A percentile compares a stretch with the other conserved stretches of the same genome.
Evolutionary conservation across 2,113 vertebrate species (phyloP).

Genomic region (Toxotes chatareus): DNA sequence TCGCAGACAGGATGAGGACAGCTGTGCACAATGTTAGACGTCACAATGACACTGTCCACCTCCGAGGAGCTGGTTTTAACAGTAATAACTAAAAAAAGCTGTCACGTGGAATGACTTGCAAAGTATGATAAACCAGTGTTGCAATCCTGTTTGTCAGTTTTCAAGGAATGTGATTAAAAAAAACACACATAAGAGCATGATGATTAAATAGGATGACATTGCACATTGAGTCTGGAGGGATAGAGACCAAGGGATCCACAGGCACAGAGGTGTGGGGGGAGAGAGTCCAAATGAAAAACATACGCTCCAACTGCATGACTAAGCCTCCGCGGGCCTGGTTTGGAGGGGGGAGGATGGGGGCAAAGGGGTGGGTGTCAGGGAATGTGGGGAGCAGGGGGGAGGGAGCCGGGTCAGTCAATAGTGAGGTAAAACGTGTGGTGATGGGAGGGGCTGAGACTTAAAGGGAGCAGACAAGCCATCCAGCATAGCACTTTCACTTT

Average conservation of each 20-base stretch:
- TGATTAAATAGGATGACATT: conserved; percentile 66
- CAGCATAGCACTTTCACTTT: conserved; percentile 82
- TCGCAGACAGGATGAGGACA: conserved; percentile 39
- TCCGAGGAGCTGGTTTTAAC: background rate
- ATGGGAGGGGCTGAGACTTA: conserved; percentile 80
- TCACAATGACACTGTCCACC: conserved; percentile 17
- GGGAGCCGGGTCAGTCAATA: conserved; percentile 74
- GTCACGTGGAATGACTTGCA: conserved; percentile 64
- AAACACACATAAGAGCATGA: conserved; percentile 32
- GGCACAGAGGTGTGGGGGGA: conserved; percentile 71
- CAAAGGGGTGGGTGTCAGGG: conserved; percentile 62
- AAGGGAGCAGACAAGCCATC: conserved; percentile 74
- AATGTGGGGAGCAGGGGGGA: conserved; percentile 68
- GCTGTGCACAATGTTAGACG: conserved; percentile 24
- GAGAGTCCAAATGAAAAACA: conserved; percentile 81
- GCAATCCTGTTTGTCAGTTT: conserved; percentile 38
- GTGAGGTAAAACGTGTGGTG: conserved; percentile 78
- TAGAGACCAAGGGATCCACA: conserved; percentile 48
- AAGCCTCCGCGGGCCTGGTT: conserved; percentile 67
- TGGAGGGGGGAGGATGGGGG: conserved; percentile 51
- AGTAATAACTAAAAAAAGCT: conserved; percentile 18
- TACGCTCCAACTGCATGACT: conserved; percentile 81
- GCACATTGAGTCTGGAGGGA: conserved; percentile 34
- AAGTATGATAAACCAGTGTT: conserved; percentile 43
- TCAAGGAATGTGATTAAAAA: conserved; percentile 32